Base-by-base conservation (phyloP, 2,113 vertebrate genomes). In the Megaleporinus macrocephalus region DNA sequence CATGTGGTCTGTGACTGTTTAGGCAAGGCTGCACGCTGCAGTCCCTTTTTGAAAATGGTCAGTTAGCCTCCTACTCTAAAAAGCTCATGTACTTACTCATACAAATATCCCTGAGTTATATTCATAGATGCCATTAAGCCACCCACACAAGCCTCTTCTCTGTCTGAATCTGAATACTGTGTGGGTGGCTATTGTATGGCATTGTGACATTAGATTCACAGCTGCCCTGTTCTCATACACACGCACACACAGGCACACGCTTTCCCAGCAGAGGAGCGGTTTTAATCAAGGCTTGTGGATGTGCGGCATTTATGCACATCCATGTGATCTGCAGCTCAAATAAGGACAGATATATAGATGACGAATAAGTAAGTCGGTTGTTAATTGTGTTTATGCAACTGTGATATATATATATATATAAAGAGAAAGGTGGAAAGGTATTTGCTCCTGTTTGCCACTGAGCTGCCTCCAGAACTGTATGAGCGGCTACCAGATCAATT, bases 181-280 rank as follows among this genome's bases (percentile, higher is more conserved):
- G 92, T 93, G 87, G 92, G 92, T 90, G 89, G 91, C 88, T 90
- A 88, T 90, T 92, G 90, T 92, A 87, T 90, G 89, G 89, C 90
- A 82, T 82, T 80, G 81, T 75, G 73, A 79, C 71, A 81, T 81
- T 80, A 88, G 69, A 86, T 68, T 70, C 80, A 78, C 49, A 73
- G 26, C 70, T 82, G 72, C 65, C 80, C 76, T 41, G 24, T 69
- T 62, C 33, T 5, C 63, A 77, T 75, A 53, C 36, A 26, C 61
- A 84, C 41, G 83, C 22, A 76, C 30, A 15, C 44, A 61, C 68
- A 44, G 20, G 78, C 63, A n/a, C 72, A 80, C 75, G 82, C 76
- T 13, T 10, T 68, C 66, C 59, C 36, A 15, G 53, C 80, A n/a
- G 55, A 85, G 20, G 76, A 74, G 69, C 33, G 84, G 71, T 77